Evolutionary conservation across 2,113 vertebrate genomes (phyloP).

Genomic region (Machaerirhynchus nigripectus): DNA sequence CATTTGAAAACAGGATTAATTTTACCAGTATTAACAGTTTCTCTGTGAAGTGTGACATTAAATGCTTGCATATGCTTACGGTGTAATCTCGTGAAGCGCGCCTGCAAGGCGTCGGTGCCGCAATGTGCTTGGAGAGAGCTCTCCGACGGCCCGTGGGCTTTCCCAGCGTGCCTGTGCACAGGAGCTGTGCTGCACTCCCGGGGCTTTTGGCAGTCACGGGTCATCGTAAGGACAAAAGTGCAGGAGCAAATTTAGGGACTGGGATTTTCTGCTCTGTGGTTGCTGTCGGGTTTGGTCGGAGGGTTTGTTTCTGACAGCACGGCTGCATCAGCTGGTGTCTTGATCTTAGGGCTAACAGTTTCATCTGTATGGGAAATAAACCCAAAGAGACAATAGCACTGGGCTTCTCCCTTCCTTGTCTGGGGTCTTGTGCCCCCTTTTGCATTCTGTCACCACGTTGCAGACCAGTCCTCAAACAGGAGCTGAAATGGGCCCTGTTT

Average conservation of each 20-base stretch:
- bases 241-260: neutral
- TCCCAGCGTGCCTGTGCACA: neutral
- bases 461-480: neutral
- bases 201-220: neutral
- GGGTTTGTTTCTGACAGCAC: neutral
- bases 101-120: neutral
- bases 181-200: neutral
- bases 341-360: neutral
- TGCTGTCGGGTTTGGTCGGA: neutral
- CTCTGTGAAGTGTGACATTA: neutral
- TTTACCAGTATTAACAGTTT: neutral
- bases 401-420: neutral
- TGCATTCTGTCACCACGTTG: neutral
- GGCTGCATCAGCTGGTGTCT: neutral
- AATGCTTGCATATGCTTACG: neutral
- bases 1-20: neutral
- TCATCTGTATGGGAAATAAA: neutral
- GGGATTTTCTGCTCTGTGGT: neutral
- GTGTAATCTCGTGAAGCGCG: neutral
- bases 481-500: neutral
- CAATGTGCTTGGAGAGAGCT: neutral
- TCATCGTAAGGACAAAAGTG: neutral
- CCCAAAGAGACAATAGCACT: rapidly evolving
- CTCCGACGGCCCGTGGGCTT: rapidly evolving
- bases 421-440: neutral